Evolutionary conservation across 2,888 invertebrate genomes (phyloP), one percentile per base, ranked within the genome.

Genomic region (Noctua janthe): DNA sequence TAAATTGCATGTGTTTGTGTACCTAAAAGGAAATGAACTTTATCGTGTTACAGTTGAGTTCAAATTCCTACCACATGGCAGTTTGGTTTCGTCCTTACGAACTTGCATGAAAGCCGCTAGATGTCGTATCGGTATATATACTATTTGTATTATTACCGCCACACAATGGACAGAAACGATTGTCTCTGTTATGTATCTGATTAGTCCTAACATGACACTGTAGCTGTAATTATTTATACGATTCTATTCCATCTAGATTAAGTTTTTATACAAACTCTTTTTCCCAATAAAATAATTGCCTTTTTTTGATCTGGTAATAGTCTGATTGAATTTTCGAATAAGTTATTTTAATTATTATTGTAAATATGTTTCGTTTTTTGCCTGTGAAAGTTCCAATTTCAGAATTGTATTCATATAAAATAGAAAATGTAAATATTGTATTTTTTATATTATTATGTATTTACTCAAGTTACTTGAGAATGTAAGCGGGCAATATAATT

Each of bases 371-470:
- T 78, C 69, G 67, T 72, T 81, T 73, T 64, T 77, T 54, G 62
- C 77, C 69, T 90, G 90, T 91, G 81, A 84, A 87, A 90, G 89
- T 91, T 86, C 88, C 88, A 82, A 88, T 90, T 87, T 88, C 89
- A 89, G 88, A 88, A 84, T 71, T 76, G 67, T 85, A 82, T 82
- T 78, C 76, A 85, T 85, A 86, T 84, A 85, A 84, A 90, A 87
- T 91, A 91, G 85, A 90, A 71, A 90, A 91, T 95, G 94, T 95
- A 95, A 95, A 95, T 95, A 95, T 92, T 92, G 94, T 94, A 94
- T 93, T 94, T 93, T 93, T 92, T 91, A 88, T 89, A 91, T 80
- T 88, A 89, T 74, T 92, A 92, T 92, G 78, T 90, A 89, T 88
- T 82, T 85, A 91, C 93, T 94, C 94, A 94, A 94, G 93, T 84